Base-by-base conservation (phyloP, 2,113 vertebrate genomes). In the Struthidea cinerea region DNA sequence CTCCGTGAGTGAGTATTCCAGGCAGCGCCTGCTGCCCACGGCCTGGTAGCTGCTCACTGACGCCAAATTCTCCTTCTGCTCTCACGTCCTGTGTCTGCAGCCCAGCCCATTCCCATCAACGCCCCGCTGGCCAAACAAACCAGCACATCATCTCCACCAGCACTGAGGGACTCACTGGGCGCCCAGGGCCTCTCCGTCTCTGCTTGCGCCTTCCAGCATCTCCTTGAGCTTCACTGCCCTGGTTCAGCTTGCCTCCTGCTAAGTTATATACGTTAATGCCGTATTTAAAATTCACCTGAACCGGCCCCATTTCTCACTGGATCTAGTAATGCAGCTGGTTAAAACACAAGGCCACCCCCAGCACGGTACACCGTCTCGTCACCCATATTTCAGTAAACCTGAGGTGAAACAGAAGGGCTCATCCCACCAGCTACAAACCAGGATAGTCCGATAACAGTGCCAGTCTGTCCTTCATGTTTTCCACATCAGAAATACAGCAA, bases 21-120 rank as follows among this genome's bases (percentile, higher is more conserved):
- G 87, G 90, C n/a, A 93, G 55, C 7, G 42, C 55, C 57, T 24
- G 5, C 91, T 84, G 70, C 71, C 74, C 49, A 24, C 42, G 13
- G 3, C n/a, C 42, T 22, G 81, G 87, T 57, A 56, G 42, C 78
- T 17, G n/a, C 7, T 30, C 50, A 6, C 50, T n/a, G 46, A 61
- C 0, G 42, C 93, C 90, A 91, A 80, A 55, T 28, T 60, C n/a
- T 57, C 46, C 68, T 59, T 21, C 61, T 74, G 61, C 67, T 68
- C 61, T 44, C 73, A 82, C 1, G 2, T 79, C 93, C 84, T 89
- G 70, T 87, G 93, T 85, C 94, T 90, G 93, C 82, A 50, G 76
- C 87, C 94, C 92, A 93, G 28, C 95, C 91, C 67, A 35, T 96
- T 68, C 44, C 93, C 89, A 92, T 46, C 89, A 91, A 18, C 5